These are phyloP conservation scores for Melanocharis versteri DNA, from an alignment of 2,113 vertebrate species.

Conservation along the genomic window DNA sequence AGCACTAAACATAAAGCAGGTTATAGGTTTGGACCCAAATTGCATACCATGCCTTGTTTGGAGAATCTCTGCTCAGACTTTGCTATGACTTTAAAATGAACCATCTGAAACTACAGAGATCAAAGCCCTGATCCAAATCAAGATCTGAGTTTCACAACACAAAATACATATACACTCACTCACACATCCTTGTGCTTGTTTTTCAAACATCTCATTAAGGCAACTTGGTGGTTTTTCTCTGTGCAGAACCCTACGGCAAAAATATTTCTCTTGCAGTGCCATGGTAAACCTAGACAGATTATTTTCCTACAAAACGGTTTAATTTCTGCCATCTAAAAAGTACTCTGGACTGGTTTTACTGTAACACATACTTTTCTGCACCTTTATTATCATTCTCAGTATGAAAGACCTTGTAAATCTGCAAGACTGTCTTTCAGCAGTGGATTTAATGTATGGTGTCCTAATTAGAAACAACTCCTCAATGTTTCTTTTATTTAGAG, in stretches of 20 bases:
- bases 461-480: conserved; percentile 39
- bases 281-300: not conserved
- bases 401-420: conserved; percentile 7
- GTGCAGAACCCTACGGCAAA: not conserved
- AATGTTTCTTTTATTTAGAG: conserved; percentile 24
- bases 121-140: not conserved
- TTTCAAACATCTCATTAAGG: not conserved
- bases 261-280: not conserved
- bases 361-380: not conserved
- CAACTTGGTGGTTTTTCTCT: not conserved
- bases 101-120: not conserved
- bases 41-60: not conserved
- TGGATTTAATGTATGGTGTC: not conserved
- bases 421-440: not conserved
- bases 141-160: not conserved
- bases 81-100: not conserved
- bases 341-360: not conserved
- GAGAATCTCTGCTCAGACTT: not conserved
- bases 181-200: not conserved
- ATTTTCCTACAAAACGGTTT: not conserved
- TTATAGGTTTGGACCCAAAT: not conserved
- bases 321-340: not conserved
- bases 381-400: not conserved
- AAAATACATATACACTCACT: not conserved
- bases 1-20: not conserved